A percentile compares a stretch with the other conserved stretches of the same genome.
phyloP scores from a whole-genome alignment of 2,113 vertebrate species.

The Periophthalmodon schlosseri region DNA sequence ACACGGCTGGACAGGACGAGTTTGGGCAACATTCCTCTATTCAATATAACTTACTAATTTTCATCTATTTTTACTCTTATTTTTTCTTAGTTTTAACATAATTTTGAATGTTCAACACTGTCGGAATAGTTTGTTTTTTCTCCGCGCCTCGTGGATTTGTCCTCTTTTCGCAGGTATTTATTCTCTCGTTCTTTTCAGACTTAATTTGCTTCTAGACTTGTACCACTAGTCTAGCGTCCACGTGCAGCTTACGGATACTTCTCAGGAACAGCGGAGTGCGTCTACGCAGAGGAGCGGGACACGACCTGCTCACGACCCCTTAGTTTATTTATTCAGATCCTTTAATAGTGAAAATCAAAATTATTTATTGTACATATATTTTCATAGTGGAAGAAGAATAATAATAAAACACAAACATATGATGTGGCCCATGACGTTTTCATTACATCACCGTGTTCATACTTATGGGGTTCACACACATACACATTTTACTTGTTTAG shows the following conservation, averaged over 20 bases:
- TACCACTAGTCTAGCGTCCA: constrained; percentile 24
- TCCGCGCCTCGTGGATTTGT: constrained; percentile 57
- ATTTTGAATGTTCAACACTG: constrained; percentile 47
- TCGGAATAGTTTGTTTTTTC: constrained; percentile 20
- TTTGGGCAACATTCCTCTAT: constrained; percentile 72
- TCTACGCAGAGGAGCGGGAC: constrained; percentile 45
- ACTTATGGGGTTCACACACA: not conserved
- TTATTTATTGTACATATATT: constrained; percentile 99
- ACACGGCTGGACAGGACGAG: constrained; percentile 6
- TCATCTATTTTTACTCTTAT: constrained; percentile 27
- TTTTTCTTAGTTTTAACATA: constrained; percentile 32
- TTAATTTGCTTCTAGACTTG: constrained; percentile 7
- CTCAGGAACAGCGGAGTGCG: constrained; percentile 80
- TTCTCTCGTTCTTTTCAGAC: constrained; percentile 14
- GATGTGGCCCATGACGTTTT: constrained; percentile 57
- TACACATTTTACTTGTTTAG: not conserved
- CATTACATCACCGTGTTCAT: constrained; percentile 8
- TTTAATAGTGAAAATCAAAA: constrained; percentile 92
- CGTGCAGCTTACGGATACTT: constrained; percentile 80
- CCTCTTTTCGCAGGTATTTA: constrained; percentile 72
- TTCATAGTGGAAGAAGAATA: constrained; percentile 93
- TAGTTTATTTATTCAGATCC: constrained; percentile 97
- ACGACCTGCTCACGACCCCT: constrained; percentile 74
- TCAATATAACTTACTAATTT: constrained; percentile 28
- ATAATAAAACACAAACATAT: constrained; percentile 76